Percentiles rank a stretch among this genome's conserved stretches.
Conservation (phyloP, 2,113 vertebrate genomes). For the Oenanthe oenanthe region DNA sequence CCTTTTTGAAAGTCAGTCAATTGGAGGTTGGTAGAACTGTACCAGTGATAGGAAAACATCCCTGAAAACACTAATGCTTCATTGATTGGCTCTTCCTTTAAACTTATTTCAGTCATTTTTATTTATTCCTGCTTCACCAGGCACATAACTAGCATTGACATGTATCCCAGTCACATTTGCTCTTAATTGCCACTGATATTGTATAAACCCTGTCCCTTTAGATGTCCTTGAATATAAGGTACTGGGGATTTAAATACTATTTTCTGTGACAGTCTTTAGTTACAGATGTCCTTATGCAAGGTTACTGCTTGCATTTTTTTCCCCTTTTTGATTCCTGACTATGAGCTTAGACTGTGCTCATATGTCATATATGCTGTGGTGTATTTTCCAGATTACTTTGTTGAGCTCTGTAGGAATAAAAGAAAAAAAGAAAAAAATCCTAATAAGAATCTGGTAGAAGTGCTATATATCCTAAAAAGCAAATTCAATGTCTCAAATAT, state of each 20-base stretch:
- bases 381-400: neutral
- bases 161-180: neutral
- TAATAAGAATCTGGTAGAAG: neutral
- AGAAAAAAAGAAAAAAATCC: neutral
- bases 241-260: neutral
- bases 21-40: neutral
- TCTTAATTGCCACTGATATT: neutral
- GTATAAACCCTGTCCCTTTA: neutral
- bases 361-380: neutral
- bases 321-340: neutral
- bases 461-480: neutral
- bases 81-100: constrained; percentile 7
- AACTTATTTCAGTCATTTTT: neutral
- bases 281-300: neutral
- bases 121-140: neutral
- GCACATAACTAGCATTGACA: neutral
- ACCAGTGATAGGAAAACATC: neutral
- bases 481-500: neutral
- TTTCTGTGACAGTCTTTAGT: neutral
- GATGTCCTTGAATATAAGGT: neutral
- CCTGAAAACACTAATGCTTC: neutral
- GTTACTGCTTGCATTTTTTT: neutral
- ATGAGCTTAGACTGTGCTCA: neutral
- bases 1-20: neutral
- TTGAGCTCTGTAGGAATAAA: neutral